phyloP scores from a whole-genome alignment of 2,797 vertebrate genomes.

The Ciconia nigra region DNA sequence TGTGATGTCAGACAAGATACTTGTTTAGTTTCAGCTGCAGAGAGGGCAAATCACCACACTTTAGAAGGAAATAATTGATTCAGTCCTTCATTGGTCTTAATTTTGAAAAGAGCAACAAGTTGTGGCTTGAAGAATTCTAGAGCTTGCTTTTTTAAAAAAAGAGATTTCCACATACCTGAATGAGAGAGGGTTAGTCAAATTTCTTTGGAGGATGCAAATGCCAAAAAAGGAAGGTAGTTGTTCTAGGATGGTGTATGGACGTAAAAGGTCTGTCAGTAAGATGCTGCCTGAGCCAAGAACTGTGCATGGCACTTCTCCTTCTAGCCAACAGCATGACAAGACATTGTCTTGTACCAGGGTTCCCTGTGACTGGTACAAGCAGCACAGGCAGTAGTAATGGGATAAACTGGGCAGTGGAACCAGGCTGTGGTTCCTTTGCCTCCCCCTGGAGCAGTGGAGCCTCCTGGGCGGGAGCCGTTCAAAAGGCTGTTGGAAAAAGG shows the following conservation, averaged over 20 bases:
- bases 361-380: background rate
- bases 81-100: background rate
- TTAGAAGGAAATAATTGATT: background rate
- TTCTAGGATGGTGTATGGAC: background rate
- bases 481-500: background rate
- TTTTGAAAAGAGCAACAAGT: background rate
- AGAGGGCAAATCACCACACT: background rate
- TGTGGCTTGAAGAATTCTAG: background rate
- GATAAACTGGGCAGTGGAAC: background rate
- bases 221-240: too few relatives aligned
- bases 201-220: background rate
- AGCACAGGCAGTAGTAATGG: background rate
- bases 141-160: background rate
- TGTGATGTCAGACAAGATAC: slow-evolving; percentile 4
- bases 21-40: background rate
- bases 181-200: background rate
- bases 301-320: fast-evolving
- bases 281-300: background rate
- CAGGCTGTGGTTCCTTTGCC: background rate
- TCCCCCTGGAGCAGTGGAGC: background rate
- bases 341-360: too few relatives aligned
- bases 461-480: background rate
- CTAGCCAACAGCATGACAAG: fast-evolving
- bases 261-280: background rate
- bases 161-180: background rate